A percentile compares a stretch with the other conserved stretches of the same genome.
Evolutionary conservation across 2,113 vertebrate genomes (phyloP).

Genomic region (Nestor notabilis): DNA sequence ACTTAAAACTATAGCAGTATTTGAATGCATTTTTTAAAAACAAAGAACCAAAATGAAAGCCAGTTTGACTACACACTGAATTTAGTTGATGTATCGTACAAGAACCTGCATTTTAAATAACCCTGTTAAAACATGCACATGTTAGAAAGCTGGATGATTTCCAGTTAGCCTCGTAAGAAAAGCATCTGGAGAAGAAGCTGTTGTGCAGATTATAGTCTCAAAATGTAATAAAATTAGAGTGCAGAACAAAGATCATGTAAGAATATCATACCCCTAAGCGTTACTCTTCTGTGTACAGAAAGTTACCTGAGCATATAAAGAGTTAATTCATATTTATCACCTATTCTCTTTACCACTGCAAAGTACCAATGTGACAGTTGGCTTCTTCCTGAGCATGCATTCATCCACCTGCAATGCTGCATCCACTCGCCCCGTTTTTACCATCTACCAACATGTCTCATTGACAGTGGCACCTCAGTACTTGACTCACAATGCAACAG

Average conservation of each 20-base stretch:
- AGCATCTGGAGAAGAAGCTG: background rate
- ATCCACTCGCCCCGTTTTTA: background rate
- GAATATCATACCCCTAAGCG: background rate
- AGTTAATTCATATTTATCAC: background rate
- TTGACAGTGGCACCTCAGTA: background rate
- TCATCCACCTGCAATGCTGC: background rate
- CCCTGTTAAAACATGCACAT: background rate
- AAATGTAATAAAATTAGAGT: background rate
- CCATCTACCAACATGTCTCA: background rate
- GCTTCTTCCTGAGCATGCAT: background rate
- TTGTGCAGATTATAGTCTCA: background rate
- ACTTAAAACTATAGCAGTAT: background rate
- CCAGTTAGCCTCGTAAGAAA: slow-evolving; percentile 9
- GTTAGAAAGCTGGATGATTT: background rate
- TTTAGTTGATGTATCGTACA: background rate
- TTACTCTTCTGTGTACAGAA: background rate
- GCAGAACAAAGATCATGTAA: background rate
- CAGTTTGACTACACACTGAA: background rate
- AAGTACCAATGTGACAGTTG: background rate
- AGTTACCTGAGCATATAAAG: background rate
- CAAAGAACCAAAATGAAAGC: background rate
- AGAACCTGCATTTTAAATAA: slow-evolving; percentile 16
- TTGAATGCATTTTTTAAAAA: background rate
- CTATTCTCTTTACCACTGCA: background rate
- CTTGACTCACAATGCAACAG: background rate